A percentile compares a stretch with the other conserved stretches of the same genome.
phyloP scores from a whole-genome alignment of 2,113 vertebrate species.

The Sciurus niger region DNA sequence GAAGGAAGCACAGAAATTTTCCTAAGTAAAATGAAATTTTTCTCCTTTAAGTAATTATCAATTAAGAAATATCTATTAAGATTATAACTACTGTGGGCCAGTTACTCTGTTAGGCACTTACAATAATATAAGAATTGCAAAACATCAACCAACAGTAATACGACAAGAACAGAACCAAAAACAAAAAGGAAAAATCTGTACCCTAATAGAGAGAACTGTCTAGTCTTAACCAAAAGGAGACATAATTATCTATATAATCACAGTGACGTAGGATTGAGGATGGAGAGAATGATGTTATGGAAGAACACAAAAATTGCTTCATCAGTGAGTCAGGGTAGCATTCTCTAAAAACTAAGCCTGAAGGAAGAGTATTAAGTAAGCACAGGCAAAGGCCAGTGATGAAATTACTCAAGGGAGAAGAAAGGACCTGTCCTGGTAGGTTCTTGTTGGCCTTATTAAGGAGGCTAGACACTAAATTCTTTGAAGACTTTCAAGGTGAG shows the following conservation, averaged over 20 bases:
- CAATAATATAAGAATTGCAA: neutral
- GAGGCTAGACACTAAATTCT: neutral
- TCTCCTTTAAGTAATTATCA: neutral
- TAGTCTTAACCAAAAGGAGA: neutral
- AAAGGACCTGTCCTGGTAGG: accelerated
- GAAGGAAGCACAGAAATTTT: neutral
- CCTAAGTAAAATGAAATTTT: constrained; percentile 10
- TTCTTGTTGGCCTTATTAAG: neutral
- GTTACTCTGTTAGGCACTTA: neutral
- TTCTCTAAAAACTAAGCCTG: neutral
- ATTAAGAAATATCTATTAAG: neutral
- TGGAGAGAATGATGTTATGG: neutral
- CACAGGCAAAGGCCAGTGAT: neutral
- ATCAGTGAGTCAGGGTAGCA: neutral
- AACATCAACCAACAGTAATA: neutral
- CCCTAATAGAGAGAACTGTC: neutral
- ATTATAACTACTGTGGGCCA: neutral
- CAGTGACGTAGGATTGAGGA: neutral
- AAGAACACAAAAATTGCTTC: neutral
- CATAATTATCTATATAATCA: neutral
- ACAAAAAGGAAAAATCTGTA: neutral
- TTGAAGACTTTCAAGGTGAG: neutral
- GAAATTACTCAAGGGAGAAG: neutral
- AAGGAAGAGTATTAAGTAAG: neutral
- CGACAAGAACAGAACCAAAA: neutral